Evolutionary conservation across 64 coral and sea anemone species (phyloP), one percentile per base, ranked within the genome.

Genomic region (Acropora tenuis): DNA sequence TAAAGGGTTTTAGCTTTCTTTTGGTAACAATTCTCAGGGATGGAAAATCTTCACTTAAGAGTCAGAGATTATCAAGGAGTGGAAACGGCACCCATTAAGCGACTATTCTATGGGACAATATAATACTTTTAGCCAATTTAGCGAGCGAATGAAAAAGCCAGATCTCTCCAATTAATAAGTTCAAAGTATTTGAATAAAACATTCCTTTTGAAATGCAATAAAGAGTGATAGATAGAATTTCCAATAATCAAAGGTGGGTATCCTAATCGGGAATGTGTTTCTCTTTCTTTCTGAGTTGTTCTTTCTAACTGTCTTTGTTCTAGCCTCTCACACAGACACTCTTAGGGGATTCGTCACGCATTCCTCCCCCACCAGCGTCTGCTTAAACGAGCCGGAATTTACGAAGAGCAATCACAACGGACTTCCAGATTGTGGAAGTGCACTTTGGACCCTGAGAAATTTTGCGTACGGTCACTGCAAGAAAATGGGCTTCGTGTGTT

Each of bases 181-280:
- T 69, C 66, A 69, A 69, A 69, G 66, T 69, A 69, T 69, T 69
- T 69, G 66, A 69, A 69, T 69, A 69, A 69, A 69, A 69, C 66
- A 69, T 69, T 69, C 66, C 1, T 69, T 69, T 69, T 53, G 50
- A 53, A 53, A 53, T 53, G 50, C 50, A 53, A 53, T 53, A 53
- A 53, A 53, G 30, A 30, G 30, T 30, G 30, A 30, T 30, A 30
- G 30, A 63, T 63, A 63, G 66, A 69, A 69, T 69, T 69, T 69
- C 66, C 12, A 69, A 69, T 69, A 69, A 69, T 69, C 67, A 69
- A 69, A 69, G 67, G 67, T 69, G 67, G 67, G 66, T 69, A 69
- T 69, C 66, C 16, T 69, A 69, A 69, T 12, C 66, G 13, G 66
- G 67, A 69, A 69, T 69, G 67, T 4, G 3, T 69, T 69, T 69